phyloP scores from a whole-genome alignment of 1,140 invertebrate species.

The Diorhabda carinulata region DNA sequence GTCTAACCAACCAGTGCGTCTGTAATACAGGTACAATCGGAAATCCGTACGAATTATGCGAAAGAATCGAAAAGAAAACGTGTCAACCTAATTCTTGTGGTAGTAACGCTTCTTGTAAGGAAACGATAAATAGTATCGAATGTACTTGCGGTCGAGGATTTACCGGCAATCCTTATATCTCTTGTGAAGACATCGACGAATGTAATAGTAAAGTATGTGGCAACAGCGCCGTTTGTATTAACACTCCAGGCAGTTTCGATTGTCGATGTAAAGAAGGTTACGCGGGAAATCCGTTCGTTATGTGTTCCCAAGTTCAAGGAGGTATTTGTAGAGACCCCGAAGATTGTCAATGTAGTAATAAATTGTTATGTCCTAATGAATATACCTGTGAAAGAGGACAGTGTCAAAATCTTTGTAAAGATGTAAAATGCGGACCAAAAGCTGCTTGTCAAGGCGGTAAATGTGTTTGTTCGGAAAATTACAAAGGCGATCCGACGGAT shows the following conservation, averaged over 20 bases:
- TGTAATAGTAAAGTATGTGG: constrained; percentile 79
- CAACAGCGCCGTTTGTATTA: constrained; percentile 81
- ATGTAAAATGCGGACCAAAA: constrained; percentile 72
- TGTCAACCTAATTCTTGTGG: constrained; percentile 74
- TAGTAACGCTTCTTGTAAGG: constrained; percentile 70
- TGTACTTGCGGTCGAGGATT: constrained; percentile 79
- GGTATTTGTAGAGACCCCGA: constrained; percentile 64
- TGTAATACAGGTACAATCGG: constrained; percentile 79
- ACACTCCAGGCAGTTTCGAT: constrained; percentile 80
- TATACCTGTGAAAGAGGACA: constrained; percentile 65
- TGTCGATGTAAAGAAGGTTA: constrained; percentile 79
- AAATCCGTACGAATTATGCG: constrained; percentile 83
- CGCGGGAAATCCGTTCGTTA: constrained; percentile 80
- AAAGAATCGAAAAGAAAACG: constrained; percentile 56
- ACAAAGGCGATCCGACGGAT: constrained; percentile 73
- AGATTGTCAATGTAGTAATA: constrained; percentile 65
- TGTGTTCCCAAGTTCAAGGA: constrained; percentile 65
- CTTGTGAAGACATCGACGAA: constrained; percentile 82
- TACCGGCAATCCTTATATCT: constrained; percentile 80
- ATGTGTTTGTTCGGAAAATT: constrained; percentile 75
- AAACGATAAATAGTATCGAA: constrained; percentile 68
- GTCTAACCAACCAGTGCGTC: constrained; percentile 68
- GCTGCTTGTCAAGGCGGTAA: constrained; percentile 74
- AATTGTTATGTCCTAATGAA: constrained; percentile 69
- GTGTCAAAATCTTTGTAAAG: constrained; percentile 70